These are phyloP conservation scores for Sylvietta virens DNA, from an alignment of 2,113 vertebrate genomes.

Conservation along the genomic window DNA sequence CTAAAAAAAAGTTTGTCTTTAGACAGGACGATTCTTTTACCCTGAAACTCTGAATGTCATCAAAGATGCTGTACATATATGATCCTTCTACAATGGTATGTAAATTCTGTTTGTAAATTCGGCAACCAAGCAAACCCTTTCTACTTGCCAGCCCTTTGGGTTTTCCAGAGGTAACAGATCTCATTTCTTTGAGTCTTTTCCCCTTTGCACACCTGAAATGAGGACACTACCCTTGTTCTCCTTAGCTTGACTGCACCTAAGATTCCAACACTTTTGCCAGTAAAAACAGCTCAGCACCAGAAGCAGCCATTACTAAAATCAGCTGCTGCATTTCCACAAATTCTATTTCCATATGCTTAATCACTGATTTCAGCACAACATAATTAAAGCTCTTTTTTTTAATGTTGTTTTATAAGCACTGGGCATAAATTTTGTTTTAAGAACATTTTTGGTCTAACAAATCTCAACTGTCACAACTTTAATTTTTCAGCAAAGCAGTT, in stretches of 20 bases:
- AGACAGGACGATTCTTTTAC: not conserved
- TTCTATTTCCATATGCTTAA: not conserved
- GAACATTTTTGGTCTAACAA: not conserved
- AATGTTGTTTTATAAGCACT: not conserved
- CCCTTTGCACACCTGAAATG: not conserved
- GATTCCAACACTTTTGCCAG: not conserved
- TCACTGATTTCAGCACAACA: not conserved
- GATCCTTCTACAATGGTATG: not conserved
- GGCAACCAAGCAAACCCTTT: not conserved
- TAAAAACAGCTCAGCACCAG: not conserved
- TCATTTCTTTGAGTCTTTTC: not conserved
- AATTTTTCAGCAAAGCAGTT: not conserved
- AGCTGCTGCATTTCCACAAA: not conserved
- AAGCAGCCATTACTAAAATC: not conserved
- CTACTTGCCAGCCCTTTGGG: not conserved
- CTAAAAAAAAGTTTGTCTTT: not conserved
- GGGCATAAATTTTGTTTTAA: not conserved
- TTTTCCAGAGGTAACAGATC: not conserved
- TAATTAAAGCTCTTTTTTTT: not conserved
- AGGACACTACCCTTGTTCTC: not conserved
- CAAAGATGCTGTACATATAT: not conserved
- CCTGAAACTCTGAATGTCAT: not conserved
- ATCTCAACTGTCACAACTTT: not conserved
- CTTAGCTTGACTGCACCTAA: not conserved
- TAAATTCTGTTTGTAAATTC: not conserved